Conservation (phyloP, 2,888 invertebrate genomes). For the Platynereis dumerilii region DNA sequence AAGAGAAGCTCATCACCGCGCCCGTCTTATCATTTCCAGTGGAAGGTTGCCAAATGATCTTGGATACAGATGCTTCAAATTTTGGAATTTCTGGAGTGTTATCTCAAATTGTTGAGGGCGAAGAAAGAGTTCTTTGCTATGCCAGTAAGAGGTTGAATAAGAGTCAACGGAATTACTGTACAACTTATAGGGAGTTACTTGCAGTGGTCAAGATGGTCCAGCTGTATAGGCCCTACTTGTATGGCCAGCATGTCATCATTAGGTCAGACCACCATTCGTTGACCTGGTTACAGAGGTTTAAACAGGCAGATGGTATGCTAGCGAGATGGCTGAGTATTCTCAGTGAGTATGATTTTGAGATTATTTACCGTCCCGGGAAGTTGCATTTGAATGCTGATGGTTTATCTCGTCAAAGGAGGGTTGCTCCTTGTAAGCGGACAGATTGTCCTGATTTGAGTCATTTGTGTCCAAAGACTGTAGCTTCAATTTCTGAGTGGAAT, state of each 20-base stretch:
- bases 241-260: background rate
- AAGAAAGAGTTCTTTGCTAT: background rate
- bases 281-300: conserved; percentile 1
- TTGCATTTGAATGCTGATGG: conserved; percentile 3
- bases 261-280: conserved; percentile 1
- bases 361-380: background rate
- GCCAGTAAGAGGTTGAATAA: conserved; percentile 4
- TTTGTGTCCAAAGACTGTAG: too few relatives aligned
- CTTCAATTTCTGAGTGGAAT: too few relatives aligned
- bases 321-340: background rate
- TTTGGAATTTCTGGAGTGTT: background rate
- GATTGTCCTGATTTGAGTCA: background rate
- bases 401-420: background rate
- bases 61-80: conserved; percentile 4
- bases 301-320: background rate
- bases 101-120: background rate
- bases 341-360: background rate
- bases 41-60: background rate
- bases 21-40: background rate
- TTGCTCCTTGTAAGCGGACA: background rate
- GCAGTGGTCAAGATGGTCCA: conserved; percentile 2
- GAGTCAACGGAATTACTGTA: background rate
- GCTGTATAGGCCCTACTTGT: background rate
- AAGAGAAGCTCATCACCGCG: background rate
- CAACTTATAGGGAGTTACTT: background rate